phyloP scores from a whole-genome alignment of 2,113 vertebrate genomes.

The Chunga burmeisteri region DNA sequence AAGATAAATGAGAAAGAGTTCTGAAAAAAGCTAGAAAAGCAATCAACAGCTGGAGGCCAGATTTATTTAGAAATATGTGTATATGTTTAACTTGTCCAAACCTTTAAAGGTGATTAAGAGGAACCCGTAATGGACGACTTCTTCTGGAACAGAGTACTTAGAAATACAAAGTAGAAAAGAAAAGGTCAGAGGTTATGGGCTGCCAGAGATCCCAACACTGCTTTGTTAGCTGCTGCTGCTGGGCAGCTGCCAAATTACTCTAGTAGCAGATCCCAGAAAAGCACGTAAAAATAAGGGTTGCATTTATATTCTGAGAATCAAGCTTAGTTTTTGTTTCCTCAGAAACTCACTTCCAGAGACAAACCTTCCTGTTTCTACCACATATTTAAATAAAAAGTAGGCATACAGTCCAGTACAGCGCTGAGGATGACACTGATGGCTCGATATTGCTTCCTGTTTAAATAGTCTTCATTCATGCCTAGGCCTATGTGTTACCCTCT shows the following conservation, averaged over 20 bases:
- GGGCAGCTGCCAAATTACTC: background rate
- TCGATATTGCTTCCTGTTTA: background rate
- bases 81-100: background rate
- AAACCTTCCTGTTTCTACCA: background rate
- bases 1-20: background rate
- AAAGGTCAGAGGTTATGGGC: background rate
- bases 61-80: background rate
- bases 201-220: background rate
- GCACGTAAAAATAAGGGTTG: background rate
- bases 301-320: background rate
- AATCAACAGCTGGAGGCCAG: background rate
- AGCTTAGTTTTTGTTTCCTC: background rate
- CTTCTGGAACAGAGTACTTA: background rate
- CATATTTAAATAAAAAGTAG: background rate
- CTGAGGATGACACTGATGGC: background rate
- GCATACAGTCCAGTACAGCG: fast-evolving
- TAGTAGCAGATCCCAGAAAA: background rate
- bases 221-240: background rate
- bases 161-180: background rate
- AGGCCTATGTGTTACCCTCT: background rate
- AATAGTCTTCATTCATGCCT: background rate
- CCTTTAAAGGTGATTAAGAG: background rate
- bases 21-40: background rate
- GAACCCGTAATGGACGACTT: background rate
- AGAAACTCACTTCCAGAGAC: background rate